Evolutionary conservation across 2,888 invertebrate species (phyloP), one percentile per base, ranked within the genome.

Genomic region (Chrysolina haemoptera): DNA sequence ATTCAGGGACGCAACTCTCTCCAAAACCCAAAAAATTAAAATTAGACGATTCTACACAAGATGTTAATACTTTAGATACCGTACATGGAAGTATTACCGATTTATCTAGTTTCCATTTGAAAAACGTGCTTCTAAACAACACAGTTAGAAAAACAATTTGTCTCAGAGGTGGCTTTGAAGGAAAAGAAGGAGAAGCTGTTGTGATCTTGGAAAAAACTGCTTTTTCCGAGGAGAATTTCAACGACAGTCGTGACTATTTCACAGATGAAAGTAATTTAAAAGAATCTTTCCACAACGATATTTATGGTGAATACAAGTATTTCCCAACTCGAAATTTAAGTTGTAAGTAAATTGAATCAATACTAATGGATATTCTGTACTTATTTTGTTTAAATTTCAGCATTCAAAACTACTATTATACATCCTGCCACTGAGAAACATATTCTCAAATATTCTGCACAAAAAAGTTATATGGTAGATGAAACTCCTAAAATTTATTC

Each of bases 381-480:
- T n/a, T 55, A 55, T 20, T 22, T 22, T 20, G 6, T 55, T 46
- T 55, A 5, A 20, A 46, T 90, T 90, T 11, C 87, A 97, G 97
- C 91, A 81, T 90, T 98, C 4, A 98, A 98, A 86, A 92, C 95
- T 0, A 96, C 96, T 10, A 90, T 99, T 35, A 95, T 99, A 77
- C 95, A 95, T 88, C 99, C 99, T 2, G 98, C 98, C 0, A 96
- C 97, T 40, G 93, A 95, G 70, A 96, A 96, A 85, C 98, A 98
- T 83, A 93, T 99, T 16, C 90, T 92, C 9, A 99, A 98, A 86
- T 99, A 95, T 87, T 91, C 93, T 11, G 89, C 91, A 41, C 95
- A 96, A 81, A 91, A 93, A 70, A 87, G 91, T 3, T 93, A 94
- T 85, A 88, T 98, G 22, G 90, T 99, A 8, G 89, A 93, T 72